Percentiles rank a stretch among this genome's conserved stretches.
phyloP scores from a whole-genome alignment of 2,888 invertebrate species.

The Campoplex capitator region DNA sequence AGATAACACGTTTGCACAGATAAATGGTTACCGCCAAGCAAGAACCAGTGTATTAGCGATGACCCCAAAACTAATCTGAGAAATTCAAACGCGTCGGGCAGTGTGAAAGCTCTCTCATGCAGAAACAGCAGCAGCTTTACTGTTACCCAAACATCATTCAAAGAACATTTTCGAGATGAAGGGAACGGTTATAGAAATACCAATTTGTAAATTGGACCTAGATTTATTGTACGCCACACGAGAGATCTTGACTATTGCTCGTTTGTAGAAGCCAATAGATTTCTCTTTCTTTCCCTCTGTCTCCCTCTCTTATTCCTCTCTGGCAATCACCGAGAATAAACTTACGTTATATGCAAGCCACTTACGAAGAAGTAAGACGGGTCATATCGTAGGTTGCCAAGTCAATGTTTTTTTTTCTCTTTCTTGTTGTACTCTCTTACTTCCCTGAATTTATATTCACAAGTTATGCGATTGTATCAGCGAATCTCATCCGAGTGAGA shows the following conservation, averaged over 20 bases:
- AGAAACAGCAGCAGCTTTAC: constrained; percentile 11
- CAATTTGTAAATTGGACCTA: constrained; percentile 62
- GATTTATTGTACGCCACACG: constrained; percentile 50
- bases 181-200: constrained; percentile 56
- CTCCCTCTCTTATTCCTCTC: constrained; percentile 20
- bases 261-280: constrained; percentile 53
- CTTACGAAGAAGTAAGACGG: constrained; percentile 47
- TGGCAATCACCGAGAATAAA: constrained; percentile 59
- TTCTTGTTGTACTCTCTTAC: constrained; percentile 3
- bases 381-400: constrained; percentile 55
- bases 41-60: constrained; percentile 46
- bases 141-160: constrained; percentile 12
- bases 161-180: constrained; percentile 29
- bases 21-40: constrained; percentile 29
- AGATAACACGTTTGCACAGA: constrained; percentile 23
- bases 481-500: constrained; percentile 1
- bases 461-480: constrained; percentile 48
- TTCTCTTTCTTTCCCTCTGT: constrained; percentile 21
- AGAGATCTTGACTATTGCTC: constrained; percentile 19
- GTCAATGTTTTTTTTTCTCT: constrained; percentile 19
- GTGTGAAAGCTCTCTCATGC: constrained; percentile 13
- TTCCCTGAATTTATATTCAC: constrained; percentile 36
- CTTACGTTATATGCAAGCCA: constrained; percentile 40
- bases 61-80: constrained; percentile 60
- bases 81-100: constrained; percentile 1